Evolutionary conservation across 2,797 vertebrate genomes (phyloP).

Genomic region (Rousettus madagascariensis): DNA sequence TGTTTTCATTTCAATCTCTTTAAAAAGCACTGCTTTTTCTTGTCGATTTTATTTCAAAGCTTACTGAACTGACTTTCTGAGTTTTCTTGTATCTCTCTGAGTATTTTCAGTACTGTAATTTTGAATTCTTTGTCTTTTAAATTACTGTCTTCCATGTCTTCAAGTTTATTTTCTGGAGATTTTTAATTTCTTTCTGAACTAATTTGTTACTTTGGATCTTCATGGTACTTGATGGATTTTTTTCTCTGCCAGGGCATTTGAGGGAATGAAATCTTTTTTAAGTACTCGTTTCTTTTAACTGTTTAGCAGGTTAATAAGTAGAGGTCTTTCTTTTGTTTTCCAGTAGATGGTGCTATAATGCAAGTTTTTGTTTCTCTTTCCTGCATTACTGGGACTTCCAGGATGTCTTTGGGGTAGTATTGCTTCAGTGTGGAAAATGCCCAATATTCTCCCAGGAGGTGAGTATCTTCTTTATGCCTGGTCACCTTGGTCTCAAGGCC

Average conservation of each 20-base stretch:
- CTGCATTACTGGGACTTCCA: background rate
- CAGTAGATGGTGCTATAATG: background rate
- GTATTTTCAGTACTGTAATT: background rate
- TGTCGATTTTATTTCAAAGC: background rate
- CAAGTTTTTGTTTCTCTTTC: background rate
- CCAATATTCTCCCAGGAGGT: background rate
- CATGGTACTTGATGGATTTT: background rate
- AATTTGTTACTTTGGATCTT: background rate
- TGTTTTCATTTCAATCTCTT: background rate
- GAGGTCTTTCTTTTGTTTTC: background rate
- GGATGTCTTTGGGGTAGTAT: background rate
- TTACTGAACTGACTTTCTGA: background rate
- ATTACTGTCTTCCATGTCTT: background rate
- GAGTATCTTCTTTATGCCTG: background rate
- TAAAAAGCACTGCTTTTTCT: background rate
- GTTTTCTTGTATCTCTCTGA: background rate
- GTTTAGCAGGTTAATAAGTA: background rate
- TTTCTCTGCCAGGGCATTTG: background rate
- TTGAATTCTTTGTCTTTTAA: background rate
- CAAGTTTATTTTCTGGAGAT: background rate
- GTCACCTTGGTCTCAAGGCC: background rate
- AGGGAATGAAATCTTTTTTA: background rate
- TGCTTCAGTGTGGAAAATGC: background rate
- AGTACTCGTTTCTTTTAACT: background rate
- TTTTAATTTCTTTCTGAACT: background rate